phyloP scores from a whole-genome alignment of 2,113 vertebrate genomes.

The Monopterus albus region DNA sequence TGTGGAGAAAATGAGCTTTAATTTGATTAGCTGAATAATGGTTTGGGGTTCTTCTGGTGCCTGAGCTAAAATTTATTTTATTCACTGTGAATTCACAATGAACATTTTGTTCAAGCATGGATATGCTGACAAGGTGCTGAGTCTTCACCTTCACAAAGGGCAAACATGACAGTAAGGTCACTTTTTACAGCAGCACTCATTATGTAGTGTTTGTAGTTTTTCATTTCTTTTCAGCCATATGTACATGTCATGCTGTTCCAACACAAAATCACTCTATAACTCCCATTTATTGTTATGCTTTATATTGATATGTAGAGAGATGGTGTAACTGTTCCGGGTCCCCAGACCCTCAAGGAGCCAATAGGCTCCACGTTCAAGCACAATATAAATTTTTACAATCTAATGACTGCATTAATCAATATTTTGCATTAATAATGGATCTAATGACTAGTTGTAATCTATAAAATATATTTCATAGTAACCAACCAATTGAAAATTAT shows the following conservation, averaged over 20 bases:
- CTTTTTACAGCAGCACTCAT: neutral
- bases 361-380: too few relatives aligned
- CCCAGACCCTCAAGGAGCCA: too few relatives aligned
- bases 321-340: neutral
- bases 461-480: too few relatives aligned
- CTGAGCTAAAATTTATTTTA: constrained; percentile 4
- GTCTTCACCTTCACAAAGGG: neutral
- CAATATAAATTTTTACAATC: neutral
- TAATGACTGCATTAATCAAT: neutral
- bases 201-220: neutral
- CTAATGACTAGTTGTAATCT: neutral
- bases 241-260: neutral
- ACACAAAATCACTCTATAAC: too few relatives aligned
- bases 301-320: neutral
- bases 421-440: neutral
- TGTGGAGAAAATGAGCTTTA: constrained; percentile 27
- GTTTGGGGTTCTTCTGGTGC: constrained; percentile 13
- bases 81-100: neutral
- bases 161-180: constrained; percentile 7
- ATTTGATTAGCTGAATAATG: constrained; percentile 27
- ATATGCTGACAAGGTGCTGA: constrained; percentile 12
- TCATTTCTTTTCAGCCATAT: neutral
- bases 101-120: neutral
- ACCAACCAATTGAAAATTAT: too few relatives aligned
- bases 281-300: too few relatives aligned